phyloP scores from a whole-genome alignment of 53 echinoderm and acorn worm genomes.

The Stichopus horrens region DNA sequence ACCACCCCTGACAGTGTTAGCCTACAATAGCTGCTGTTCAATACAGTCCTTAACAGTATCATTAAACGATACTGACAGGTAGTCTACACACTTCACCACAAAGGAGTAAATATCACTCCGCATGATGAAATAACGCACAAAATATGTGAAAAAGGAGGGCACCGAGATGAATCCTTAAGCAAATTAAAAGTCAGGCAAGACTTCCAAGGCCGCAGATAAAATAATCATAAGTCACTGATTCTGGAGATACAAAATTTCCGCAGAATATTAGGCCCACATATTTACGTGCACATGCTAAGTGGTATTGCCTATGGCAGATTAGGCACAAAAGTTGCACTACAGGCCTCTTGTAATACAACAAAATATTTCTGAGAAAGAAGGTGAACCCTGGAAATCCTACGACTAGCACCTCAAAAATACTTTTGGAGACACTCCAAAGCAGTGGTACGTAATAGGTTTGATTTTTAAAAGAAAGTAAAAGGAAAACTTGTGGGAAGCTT shows the following conservation, averaged over 20 bases:
- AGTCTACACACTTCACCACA: no score
- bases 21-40: no score
- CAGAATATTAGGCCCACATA: neutral
- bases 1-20: no score
- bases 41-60: no score
- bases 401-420: neutral
- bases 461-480: neutral
- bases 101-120: no score
- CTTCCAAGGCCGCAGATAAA: neutral
- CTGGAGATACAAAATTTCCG: neutral
- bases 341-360: neutral
- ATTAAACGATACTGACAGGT: no score
- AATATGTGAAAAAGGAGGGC: neutral
- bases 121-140: neutral
- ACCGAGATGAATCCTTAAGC: neutral
- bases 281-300: neutral
- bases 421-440: neutral
- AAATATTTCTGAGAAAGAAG: neutral
- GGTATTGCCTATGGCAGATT: conserved; percentile 3
- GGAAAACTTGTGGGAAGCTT: no score
- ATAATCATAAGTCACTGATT: neutral
- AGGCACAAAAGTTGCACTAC: neutral
- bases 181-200: neutral
- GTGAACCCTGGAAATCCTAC: neutral
- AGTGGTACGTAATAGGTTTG: neutral